Conservation (phyloP, 1,140 invertebrate genomes). For the Nephotettix cincticeps region DNA sequence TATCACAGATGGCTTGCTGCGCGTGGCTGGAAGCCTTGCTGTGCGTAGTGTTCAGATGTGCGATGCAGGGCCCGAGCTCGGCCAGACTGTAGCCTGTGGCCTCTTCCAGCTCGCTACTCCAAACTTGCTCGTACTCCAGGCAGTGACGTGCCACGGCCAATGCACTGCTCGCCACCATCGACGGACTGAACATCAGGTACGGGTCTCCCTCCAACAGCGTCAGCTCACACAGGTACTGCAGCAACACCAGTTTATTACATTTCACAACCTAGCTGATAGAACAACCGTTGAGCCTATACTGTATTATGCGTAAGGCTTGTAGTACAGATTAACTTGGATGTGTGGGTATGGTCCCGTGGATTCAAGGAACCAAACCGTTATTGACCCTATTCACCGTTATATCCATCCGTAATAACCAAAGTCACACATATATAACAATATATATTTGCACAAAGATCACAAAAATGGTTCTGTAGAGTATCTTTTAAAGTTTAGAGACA, state of each 20-base stretch:
- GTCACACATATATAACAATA: too few species aligned
- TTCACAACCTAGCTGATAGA: neutral
- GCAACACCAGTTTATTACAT: constrained; percentile 38
- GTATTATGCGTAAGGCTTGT: too few species aligned
- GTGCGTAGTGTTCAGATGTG: constrained; percentile 68
- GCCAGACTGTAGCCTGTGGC: constrained; percentile 67
- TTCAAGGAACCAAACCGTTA: too few species aligned
- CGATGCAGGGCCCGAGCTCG: constrained; percentile 67
- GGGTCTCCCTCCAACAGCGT: constrained; percentile 83
- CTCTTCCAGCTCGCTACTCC: constrained; percentile 63
- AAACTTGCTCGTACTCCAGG: constrained; percentile 54
- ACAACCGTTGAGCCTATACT: constrained; percentile 15
- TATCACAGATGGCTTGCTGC: constrained; percentile 82
- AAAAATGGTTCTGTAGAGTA: too few species aligned
- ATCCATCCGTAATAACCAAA: too few species aligned
- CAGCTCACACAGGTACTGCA: constrained; percentile 83
- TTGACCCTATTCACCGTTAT: too few species aligned
- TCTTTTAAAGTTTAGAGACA: too few species aligned
- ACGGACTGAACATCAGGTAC: constrained; percentile 81
- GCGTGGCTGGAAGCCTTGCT: constrained; percentile 59
- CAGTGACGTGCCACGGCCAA: constrained; percentile 79
- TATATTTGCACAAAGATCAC: too few species aligned
- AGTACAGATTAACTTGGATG: too few species aligned
- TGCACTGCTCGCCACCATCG: constrained; percentile 76
- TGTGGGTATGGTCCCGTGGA: too few species aligned